A percentile compares a stretch with the other conserved stretches of the same genome.
Conservation (phyloP, 2,888 invertebrate species). For the Philereme transversata region DNA sequence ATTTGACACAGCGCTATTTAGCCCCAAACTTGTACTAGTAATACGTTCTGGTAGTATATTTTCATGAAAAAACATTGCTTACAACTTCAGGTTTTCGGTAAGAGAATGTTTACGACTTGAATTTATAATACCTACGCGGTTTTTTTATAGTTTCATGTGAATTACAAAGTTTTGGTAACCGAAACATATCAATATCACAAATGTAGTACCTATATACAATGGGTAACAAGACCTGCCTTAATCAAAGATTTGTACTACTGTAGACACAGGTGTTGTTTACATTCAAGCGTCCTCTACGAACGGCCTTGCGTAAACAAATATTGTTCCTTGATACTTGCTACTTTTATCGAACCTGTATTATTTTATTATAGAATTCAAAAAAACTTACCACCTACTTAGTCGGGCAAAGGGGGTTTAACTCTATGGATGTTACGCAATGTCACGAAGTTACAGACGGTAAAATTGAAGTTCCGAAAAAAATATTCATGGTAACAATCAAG, state of each 20-base stretch:
- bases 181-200: background rate
- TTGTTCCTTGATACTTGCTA: constrained; percentile 14
- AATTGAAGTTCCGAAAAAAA: no score
- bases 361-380: background rate
- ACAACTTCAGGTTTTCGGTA: no score
- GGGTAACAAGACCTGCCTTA: constrained; percentile 12
- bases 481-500: no score
- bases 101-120: no score
- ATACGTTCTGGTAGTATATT: no score
- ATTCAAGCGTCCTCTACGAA: constrained; percentile 26
- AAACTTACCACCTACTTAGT: no score
- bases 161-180: background rate
- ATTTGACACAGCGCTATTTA: no score
- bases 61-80: no score
- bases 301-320: constrained; percentile 35
- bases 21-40: background rate
- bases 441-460: no score
- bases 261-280: constrained; percentile 32
- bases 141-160: background rate
- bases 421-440: no score
- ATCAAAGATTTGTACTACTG: constrained; percentile 20
- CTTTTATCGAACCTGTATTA: constrained; percentile 2
- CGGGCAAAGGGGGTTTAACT: no score
- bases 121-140: no score
- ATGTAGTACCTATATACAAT: background rate